Percentiles rank a stretch among this genome's conserved stretches.
These are phyloP conservation scores for Castor canadensis DNA, from an alignment of 2,113 vertebrate genomes.

Conservation along the genomic window DNA sequence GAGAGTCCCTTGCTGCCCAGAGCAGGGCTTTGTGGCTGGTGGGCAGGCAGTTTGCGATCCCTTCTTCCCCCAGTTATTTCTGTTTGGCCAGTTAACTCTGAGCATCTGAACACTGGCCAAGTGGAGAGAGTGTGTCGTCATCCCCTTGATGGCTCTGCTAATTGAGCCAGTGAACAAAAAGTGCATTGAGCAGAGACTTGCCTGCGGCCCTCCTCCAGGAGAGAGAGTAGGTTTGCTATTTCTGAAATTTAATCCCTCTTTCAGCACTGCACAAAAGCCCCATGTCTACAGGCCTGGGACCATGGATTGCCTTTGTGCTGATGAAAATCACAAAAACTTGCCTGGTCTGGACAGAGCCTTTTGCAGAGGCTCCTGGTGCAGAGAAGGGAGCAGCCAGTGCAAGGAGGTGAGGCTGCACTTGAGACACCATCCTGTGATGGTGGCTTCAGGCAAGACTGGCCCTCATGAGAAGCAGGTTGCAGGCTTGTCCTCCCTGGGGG, in stretches of 20 bases:
- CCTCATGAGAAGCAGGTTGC: neutral
- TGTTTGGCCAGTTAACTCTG: neutral
- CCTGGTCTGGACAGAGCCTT: neutral
- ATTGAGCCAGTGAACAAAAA: conserved; percentile 46
- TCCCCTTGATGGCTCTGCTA: neutral
- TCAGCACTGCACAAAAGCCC: conserved; percentile 66
- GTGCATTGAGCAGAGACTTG: neutral
- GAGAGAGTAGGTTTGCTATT: conserved; percentile 62
- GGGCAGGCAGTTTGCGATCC: rapidly evolving
- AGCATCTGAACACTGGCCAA: neutral
- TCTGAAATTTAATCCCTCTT: conserved; percentile 57
- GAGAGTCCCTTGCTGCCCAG: neutral
- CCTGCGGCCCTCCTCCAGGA: neutral
- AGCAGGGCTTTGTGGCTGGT: rapidly evolving
- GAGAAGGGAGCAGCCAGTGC: rapidly evolving
- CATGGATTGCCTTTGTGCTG: conserved; percentile 60
- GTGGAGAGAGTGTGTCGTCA: neutral
- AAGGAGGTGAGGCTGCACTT: neutral
- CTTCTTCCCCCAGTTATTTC: rapidly evolving
- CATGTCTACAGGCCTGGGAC: neutral
- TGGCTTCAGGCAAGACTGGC: neutral
- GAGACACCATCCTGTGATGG: neutral
- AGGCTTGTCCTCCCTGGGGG: neutral
- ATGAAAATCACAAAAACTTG: neutral
- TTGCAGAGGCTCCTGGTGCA: neutral